Percentiles rank a stretch among this genome's conserved stretches.
Conservation (phyloP, 2,888 invertebrate species). For the Scaptomyza tumidula region DNA sequence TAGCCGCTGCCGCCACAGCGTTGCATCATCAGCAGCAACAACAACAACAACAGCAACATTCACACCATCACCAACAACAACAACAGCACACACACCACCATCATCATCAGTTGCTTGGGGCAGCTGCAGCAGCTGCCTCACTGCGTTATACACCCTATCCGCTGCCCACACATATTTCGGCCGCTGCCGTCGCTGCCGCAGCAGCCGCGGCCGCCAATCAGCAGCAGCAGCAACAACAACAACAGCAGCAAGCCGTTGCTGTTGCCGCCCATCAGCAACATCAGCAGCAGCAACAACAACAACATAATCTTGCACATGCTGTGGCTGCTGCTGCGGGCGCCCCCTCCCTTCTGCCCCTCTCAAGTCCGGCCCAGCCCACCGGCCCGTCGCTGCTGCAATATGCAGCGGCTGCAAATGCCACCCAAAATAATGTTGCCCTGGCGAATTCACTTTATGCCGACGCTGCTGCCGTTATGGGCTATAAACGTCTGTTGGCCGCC, state of each 20-base stretch:
- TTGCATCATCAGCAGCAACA: constrained; percentile 68
- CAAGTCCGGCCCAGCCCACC: constrained; percentile 66
- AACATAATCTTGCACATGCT: constrained; percentile 72
- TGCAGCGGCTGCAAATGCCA: constrained; percentile 87
- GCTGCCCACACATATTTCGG: constrained; percentile 85
- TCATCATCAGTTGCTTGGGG: constrained; percentile 59
- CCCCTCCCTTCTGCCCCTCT: constrained; percentile 57
- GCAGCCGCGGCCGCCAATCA: constrained; percentile 78
- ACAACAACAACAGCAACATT: constrained; percentile 60
- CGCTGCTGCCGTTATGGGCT: constrained; percentile 83
- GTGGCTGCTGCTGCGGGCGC: constrained; percentile 73
- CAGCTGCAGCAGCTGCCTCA: constrained; percentile 63
- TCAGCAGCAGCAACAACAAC: constrained; percentile 76
- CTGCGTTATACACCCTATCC: constrained; percentile 87
- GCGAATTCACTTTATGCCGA: constrained; percentile 85
- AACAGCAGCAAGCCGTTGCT: constrained; percentile 66
- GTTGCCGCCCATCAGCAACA: constrained; percentile 79
- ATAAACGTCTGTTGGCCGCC: constrained; percentile 84
- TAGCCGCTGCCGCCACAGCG: constrained; percentile 75
- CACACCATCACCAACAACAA: constrained; percentile 52
- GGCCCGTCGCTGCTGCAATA: constrained; percentile 85
- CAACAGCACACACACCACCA: constrained; percentile 56
- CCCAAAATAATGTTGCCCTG: constrained; percentile 82
- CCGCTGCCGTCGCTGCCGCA: constrained; percentile 82
- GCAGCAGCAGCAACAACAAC: constrained; percentile 84